phyloP scores from a whole-genome alignment of 2,888 invertebrate genomes.

The Esperia sulphurella region DNA sequence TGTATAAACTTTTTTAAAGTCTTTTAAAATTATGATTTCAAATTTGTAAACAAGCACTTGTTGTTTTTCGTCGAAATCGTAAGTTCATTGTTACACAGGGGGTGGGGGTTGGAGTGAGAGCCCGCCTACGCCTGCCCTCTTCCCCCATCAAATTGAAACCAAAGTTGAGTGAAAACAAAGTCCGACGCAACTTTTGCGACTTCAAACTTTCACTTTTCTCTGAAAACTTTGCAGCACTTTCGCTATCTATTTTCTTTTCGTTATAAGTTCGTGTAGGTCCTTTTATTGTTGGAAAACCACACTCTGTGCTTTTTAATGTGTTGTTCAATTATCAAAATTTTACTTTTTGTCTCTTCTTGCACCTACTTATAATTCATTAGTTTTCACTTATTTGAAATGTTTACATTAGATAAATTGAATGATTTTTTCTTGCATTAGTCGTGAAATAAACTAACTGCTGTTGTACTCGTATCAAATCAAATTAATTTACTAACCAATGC shows the following conservation, averaged over 20 bases:
- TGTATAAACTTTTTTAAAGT: too few species aligned
- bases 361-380: too few species aligned
- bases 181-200: slow-evolving; percentile 61
- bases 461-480: too few species aligned
- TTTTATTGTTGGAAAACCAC: background rate
- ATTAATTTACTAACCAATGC: too few species aligned
- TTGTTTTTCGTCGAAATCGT: slow-evolving; percentile 31
- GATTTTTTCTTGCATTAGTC: too few species aligned
- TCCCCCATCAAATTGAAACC: slow-evolving; percentile 60
- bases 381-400: too few species aligned
- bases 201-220: slow-evolving; percentile 61
- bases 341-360: too few species aligned
- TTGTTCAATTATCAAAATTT: background rate
- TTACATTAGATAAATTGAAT: too few species aligned
- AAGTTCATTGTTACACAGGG: slow-evolving; percentile 38
- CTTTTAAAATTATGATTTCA: slow-evolving; percentile 1
- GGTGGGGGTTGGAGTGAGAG: slow-evolving; percentile 27
- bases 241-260: slow-evolving; percentile 44
- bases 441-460: too few species aligned
- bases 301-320: background rate
- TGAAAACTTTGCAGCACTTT: slow-evolving; percentile 66
- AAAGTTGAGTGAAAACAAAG: slow-evolving; percentile 71
- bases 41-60: slow-evolving; percentile 10
- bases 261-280: background rate
- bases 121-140: slow-evolving; percentile 18